A percentile compares a stretch with the other conserved stretches of the same genome.
phyloP scores from a whole-genome alignment of 1,140 invertebrate genomes.

The Hetaerina americana region DNA sequence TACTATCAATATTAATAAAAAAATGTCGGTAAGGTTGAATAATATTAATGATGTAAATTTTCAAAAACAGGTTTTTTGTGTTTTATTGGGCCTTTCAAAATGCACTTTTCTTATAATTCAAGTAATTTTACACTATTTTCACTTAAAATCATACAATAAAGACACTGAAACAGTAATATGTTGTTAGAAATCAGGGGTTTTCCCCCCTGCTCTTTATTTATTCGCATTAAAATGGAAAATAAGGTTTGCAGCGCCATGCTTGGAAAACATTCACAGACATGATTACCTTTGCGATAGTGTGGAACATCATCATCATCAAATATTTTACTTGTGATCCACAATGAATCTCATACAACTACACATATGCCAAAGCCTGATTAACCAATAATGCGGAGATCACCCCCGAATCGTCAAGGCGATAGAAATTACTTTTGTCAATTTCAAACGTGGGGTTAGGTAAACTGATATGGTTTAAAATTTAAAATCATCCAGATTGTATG shows the following conservation, averaged over 20 bases:
- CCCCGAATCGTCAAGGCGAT: too few species aligned
- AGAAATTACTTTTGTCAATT: too few species aligned
- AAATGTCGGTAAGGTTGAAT: background rate
- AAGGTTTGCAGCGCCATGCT: background rate
- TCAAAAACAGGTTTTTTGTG: background rate
- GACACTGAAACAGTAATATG: background rate
- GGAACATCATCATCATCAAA: too few species aligned
- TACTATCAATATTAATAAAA: too few species aligned
- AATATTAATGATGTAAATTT: background rate
- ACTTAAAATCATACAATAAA: slow-evolving; percentile 1
- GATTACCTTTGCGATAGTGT: too few species aligned
- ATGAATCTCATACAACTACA: too few species aligned
- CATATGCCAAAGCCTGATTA: too few species aligned
- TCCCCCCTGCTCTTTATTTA: background rate
- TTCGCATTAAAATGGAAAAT: background rate
- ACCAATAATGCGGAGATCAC: too few species aligned
- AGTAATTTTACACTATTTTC: background rate
- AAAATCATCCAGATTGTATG: too few species aligned
- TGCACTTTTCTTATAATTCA: background rate
- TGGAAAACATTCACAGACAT: background rate
- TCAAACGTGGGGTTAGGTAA: too few species aligned
- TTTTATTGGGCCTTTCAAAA: background rate
- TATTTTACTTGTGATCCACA: too few species aligned
- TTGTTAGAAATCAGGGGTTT: background rate
- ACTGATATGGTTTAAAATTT: too few species aligned